Percentiles rank a stretch among this genome's conserved stretches.
Conservation (phyloP, 2,797 vertebrate species). For the Galagoides demidoff region DNA sequence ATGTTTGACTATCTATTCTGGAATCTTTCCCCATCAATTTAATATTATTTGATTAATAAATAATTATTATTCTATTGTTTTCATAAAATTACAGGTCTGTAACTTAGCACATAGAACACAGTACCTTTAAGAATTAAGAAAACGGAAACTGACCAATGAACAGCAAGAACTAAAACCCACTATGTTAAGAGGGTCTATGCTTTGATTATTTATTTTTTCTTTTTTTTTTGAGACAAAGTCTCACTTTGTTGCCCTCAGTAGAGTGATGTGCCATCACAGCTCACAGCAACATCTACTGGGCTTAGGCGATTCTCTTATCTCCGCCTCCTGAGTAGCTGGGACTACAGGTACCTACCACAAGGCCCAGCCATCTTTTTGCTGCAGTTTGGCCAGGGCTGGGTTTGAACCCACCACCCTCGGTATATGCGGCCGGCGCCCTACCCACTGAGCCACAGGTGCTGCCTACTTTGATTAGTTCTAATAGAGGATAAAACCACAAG, state of each 20-base stretch:
- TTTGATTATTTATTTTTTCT: neutral
- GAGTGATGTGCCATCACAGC: too few species aligned
- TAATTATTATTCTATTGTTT: neutral
- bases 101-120: neutral
- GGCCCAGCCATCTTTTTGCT: too few species aligned
- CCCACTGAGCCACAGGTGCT: too few species aligned
- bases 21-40: neutral
- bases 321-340: too few species aligned
- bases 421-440: too few species aligned
- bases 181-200: neutral
- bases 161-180: neutral
- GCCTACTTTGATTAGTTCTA: neutral
- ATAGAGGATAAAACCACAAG: conserved; percentile 18
- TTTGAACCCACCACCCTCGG: too few species aligned
- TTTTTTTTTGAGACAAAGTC: too few species aligned
- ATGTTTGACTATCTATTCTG: neutral
- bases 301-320: too few species aligned
- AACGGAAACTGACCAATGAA: neutral
- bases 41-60: neutral
- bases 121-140: neutral
- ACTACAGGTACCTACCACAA: too few species aligned
- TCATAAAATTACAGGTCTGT: neutral
- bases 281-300: too few species aligned
- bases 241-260: too few species aligned
- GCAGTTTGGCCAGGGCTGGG: too few species aligned